Evolutionary conservation across 2,797 vertebrate genomes (phyloP), one percentile per base, ranked within the genome.

Genomic region (Sparus aurata): DNA sequence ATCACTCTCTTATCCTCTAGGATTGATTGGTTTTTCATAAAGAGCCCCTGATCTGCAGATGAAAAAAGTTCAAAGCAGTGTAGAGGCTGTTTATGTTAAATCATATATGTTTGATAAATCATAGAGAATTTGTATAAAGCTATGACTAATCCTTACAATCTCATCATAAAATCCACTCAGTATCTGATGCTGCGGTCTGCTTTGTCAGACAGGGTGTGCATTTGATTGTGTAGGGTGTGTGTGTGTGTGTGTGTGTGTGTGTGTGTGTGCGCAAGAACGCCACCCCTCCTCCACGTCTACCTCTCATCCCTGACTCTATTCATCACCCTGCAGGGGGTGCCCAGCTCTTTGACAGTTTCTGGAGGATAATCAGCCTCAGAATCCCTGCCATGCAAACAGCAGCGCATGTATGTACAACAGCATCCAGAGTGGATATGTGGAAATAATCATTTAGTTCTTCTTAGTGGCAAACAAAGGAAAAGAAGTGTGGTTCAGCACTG

Each of bases 301-400:
- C 27, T 60, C 27, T 43, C 47, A 73, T 79, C 58, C 57, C 60
- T 54, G 65, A 60, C 63, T 80, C 54, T 59, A 47, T 75, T 68
- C 75, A 72, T 80, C 74, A 55, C 77, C 38, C 75, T 77, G 84
- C 87, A 73, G 80, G 89, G 84, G 83, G 68, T 80, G 80, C 80
- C 71, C 55, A 2, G 62, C 80, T 84, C 78, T 54, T 68, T n/a
- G 16, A 73, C 84, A 87, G 73, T 90, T 85, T 87, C 77, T 70
- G 73, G 68, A 83, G 79, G 77, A 89, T 88, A 85, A 89, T 81
- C 80, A 17, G 22, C 68, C 58, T 54, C 55, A 77, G 58, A 84
- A 82, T 69, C 80, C 69, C 68, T 23, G 60, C 53, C 20, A 23
- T 73, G 69, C 82, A 86, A 76, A 80, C 75, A 79, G 59, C 25